These are phyloP conservation scores for Cuniculus paca DNA, from an alignment of 2,797 vertebrate genomes.

Conservation along the genomic window DNA sequence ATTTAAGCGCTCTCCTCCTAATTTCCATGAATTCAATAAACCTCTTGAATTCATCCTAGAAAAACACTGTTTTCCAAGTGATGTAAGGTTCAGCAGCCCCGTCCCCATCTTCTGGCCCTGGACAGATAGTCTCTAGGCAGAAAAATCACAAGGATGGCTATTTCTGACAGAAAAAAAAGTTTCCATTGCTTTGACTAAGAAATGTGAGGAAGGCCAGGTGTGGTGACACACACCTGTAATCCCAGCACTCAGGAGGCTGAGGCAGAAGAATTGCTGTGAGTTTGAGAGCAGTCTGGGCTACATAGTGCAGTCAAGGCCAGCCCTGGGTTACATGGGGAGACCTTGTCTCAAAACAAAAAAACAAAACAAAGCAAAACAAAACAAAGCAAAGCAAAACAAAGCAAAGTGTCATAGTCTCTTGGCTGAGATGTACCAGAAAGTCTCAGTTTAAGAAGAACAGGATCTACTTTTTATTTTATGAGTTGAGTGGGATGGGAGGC, in stretches of 20 bases:
- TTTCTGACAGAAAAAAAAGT: background rate
- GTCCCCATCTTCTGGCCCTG: background rate
- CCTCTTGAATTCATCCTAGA: background rate
- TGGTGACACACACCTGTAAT: background rate
- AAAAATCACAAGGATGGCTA: background rate
- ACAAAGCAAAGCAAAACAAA: too few species aligned
- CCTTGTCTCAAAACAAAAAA: background rate
- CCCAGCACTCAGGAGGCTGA: background rate
- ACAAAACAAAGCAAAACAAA: too few species aligned
- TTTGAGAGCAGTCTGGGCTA: background rate
- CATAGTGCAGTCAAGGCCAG: background rate
- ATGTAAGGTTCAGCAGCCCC: background rate
- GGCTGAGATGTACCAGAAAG: background rate
- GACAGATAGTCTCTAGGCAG: background rate
- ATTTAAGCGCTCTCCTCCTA: background rate
- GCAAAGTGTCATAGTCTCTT: background rate
- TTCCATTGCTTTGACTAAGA: conserved; percentile 34
- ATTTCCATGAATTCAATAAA: background rate
- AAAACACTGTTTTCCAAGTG: conserved; percentile 52
- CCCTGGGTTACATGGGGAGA: background rate
- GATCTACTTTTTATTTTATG: background rate
- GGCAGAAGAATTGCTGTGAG: background rate
- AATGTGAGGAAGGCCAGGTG: background rate
- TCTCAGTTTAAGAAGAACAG: background rate
- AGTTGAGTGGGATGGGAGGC: too few species aligned